A percentile compares a stretch with the other conserved stretches of the same genome.
These are phyloP conservation scores for Drosophila sucinea DNA, from an alignment of 1,140 invertebrate genomes.

Conservation along the genomic window DNA sequence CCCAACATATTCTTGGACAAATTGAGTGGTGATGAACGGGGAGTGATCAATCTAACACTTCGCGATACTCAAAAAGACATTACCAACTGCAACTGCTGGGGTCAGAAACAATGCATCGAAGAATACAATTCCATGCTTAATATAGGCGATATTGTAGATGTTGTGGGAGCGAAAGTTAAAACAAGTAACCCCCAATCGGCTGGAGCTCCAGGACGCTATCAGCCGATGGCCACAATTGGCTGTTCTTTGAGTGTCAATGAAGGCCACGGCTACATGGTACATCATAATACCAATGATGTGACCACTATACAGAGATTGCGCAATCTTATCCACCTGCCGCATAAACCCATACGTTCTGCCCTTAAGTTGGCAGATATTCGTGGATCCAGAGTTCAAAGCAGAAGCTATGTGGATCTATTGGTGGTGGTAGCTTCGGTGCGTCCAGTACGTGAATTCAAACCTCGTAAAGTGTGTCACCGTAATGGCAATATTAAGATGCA, in stretches of 20 bases:
- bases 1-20: slow-evolving; percentile 62
- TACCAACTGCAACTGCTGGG: slow-evolving; percentile 77
- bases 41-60: slow-evolving; percentile 69
- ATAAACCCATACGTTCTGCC: slow-evolving; percentile 83
- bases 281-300: slow-evolving; percentile 73
- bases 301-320: slow-evolving; percentile 63
- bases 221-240: slow-evolving; percentile 84
- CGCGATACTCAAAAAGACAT: slow-evolving; percentile 61
- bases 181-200: neutral
- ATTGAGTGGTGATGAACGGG: slow-evolving; percentile 49
- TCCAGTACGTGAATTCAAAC: slow-evolving; percentile 70
- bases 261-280: slow-evolving; percentile 83
- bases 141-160: slow-evolving; percentile 67
- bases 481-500: slow-evolving; percentile 49
- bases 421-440: slow-evolving; percentile 78
- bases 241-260: slow-evolving; percentile 85
- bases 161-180: slow-evolving; percentile 50
- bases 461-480: slow-evolving; percentile 46
- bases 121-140: slow-evolving; percentile 56
- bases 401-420: slow-evolving; percentile 74
- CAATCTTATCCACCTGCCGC: slow-evolving; percentile 80
- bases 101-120: slow-evolving; percentile 49
- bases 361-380: slow-evolving; percentile 83
- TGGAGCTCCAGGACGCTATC: slow-evolving; percentile 67
- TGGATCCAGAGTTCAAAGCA: slow-evolving; percentile 6